These are phyloP conservation scores for Staurois parvus DNA, from an alignment of 2,797 vertebrate species.

Conservation along the genomic window DNA sequence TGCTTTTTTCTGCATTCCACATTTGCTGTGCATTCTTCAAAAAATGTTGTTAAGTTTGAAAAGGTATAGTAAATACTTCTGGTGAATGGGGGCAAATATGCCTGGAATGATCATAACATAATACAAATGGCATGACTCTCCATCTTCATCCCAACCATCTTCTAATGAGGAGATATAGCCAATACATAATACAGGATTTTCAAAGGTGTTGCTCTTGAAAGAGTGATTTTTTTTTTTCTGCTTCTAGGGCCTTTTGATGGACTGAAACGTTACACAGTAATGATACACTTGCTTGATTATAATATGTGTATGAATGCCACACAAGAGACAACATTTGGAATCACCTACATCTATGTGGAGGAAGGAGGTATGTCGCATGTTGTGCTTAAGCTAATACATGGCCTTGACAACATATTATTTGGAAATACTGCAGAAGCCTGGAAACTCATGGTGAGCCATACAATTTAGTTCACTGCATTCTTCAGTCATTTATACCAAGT, in stretches of 20 bases:
- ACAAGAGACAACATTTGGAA: conserved; percentile 73
- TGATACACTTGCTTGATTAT: conserved; percentile 72
- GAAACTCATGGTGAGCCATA: not conserved
- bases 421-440: not conserved
- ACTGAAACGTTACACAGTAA: conserved; percentile 78
- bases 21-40: no score
- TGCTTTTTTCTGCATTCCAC: no score
- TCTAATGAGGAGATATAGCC: no score
- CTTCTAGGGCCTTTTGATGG: conserved; percentile 73
- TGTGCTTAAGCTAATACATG: no score
- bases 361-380: conserved; percentile 80
- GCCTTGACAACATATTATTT: not conserved
- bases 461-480: not conserved
- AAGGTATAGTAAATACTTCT: no score
- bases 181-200: no score
- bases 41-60: no score
- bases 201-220: no score
- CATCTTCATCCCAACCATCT: no score
- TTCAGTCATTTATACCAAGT: not conserved
- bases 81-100: no score
- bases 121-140: no score
- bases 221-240: not conserved
- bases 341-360: conserved; percentile 71
- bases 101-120: no score
- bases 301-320: conserved; percentile 72